Conservation (phyloP, 2,888 invertebrate genomes). For the Eupithecia pulchellata region DNA sequence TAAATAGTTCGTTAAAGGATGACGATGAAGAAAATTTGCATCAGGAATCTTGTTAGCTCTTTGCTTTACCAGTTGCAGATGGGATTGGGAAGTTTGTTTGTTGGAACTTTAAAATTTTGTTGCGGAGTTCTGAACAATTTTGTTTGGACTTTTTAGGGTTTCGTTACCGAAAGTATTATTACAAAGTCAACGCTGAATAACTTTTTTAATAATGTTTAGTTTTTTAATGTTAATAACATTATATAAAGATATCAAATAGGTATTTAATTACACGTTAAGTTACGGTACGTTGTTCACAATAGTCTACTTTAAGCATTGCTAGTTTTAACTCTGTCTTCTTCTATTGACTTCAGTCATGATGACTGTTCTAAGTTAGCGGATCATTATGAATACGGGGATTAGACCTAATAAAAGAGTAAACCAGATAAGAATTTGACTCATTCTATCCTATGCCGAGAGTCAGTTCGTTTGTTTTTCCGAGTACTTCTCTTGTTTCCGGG, state of each 20-base stretch:
- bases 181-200: neutral
- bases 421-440: neutral
- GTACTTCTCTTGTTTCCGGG: no score
- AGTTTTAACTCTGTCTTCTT: no score
- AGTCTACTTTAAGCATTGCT: no score
- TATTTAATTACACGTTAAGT: no score
- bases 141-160: slow-evolving; percentile 4
- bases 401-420: no score
- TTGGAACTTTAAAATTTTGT: slow-evolving; percentile 24
- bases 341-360: no score
- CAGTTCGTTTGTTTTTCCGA: no score
- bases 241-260: neutral
- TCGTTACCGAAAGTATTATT: neutral
- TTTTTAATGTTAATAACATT: no score
- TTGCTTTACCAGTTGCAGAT: slow-evolving; percentile 32
- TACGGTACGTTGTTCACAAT: no score
- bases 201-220: neutral
- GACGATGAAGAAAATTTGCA: slow-evolving; percentile 43
- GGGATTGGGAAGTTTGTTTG: slow-evolving; percentile 28
- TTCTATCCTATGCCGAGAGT: no score
- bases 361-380: no score
- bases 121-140: slow-evolving; percentile 12
- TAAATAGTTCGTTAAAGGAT: slow-evolving; percentile 61
- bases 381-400: no score
- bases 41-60: slow-evolving; percentile 37